phyloP scores from a whole-genome alignment of 2,888 invertebrate species.

The Beris morrisii region DNA sequence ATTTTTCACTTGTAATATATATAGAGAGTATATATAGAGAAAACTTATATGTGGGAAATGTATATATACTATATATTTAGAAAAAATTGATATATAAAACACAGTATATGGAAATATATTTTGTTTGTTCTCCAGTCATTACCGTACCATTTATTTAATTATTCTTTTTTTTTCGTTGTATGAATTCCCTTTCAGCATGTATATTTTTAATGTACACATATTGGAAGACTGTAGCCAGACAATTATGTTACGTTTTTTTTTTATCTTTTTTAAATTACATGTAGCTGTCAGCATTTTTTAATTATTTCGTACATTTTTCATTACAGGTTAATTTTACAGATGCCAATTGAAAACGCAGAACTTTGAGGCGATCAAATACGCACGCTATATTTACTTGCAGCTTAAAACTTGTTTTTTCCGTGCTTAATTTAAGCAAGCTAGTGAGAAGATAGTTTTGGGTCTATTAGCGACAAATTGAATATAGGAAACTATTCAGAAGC shows the following conservation, averaged over 20 bases:
- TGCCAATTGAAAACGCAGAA: too few species aligned
- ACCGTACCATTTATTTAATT: slow-evolving; percentile 46
- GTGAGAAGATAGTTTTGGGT: too few species aligned
- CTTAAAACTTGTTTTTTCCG: too few species aligned
- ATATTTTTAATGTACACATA: slow-evolving; percentile 15
- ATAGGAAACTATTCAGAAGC: too few species aligned
- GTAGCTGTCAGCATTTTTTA: not conserved
- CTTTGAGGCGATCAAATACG: too few species aligned
- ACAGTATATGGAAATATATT: slow-evolving; percentile 38
- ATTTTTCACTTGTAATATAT: slow-evolving; percentile 28
- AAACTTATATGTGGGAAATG: slow-evolving; percentile 37
- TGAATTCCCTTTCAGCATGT: slow-evolving; percentile 14
- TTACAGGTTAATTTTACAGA: too few species aligned
- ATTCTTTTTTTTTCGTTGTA: slow-evolving; percentile 4
- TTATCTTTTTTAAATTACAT: not conserved
- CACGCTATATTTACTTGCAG: too few species aligned
- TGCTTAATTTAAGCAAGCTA: too few species aligned
- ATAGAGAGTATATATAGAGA: slow-evolving; percentile 36
- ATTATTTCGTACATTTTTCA: too few species aligned
- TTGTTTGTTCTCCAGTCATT: slow-evolving; percentile 55
- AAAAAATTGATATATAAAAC: slow-evolving; percentile 39
- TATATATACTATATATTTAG: slow-evolving; percentile 35
- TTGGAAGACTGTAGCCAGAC: slow-evolving; percentile 48
- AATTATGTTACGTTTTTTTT: slow-evolving; percentile 42
- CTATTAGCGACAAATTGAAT: too few species aligned